Evolutionary conservation across 2,888 invertebrate genomes (phyloP).

Genomic region (Chloroclysta siterata): DNA sequence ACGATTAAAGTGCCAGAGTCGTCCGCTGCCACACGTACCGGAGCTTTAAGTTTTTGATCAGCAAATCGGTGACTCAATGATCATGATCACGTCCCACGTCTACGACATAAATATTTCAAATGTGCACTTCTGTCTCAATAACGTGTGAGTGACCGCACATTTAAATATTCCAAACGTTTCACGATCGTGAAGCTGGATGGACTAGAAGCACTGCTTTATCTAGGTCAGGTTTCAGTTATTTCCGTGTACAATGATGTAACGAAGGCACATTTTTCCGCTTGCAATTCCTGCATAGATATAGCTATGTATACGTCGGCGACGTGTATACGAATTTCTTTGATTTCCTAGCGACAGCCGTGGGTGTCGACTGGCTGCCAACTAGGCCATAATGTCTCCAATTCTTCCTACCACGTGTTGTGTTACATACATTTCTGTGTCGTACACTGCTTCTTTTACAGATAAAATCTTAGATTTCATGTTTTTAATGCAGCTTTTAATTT

Average conservation of each 20-base stretch:
- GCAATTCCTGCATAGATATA: constrained; percentile 40
- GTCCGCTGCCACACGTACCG: too few species aligned
- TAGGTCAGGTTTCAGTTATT: constrained; percentile 41
- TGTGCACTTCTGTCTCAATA: constrained; percentile 11
- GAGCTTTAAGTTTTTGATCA: constrained; percentile 1
- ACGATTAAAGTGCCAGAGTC: neutral
- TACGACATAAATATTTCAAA: constrained; percentile 13
- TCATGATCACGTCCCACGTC: constrained; percentile 10
- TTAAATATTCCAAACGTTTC: constrained; percentile 10
- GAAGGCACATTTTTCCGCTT: constrained; percentile 14
- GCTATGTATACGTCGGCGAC: constrained; percentile 41
- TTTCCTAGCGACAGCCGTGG: constrained; percentile 67
- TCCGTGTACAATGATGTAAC: constrained; percentile 27
- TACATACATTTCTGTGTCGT: constrained; percentile 36
- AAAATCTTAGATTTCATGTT: constrained; percentile 6
- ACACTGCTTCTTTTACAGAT: constrained; percentile 46
- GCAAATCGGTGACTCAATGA: constrained; percentile 6
- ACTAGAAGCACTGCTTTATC: constrained; percentile 28
- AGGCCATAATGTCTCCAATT: constrained; percentile 73
- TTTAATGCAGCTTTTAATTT: neutral
- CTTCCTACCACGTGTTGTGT: constrained; percentile 50
- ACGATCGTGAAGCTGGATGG: constrained; percentile 6
- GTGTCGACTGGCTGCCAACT: constrained; percentile 70
- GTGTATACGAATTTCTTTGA: constrained; percentile 55
- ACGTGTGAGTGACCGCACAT: neutral